phyloP scores from a whole-genome alignment of 2,888 invertebrate genomes.

The Melolontha melolontha region DNA sequence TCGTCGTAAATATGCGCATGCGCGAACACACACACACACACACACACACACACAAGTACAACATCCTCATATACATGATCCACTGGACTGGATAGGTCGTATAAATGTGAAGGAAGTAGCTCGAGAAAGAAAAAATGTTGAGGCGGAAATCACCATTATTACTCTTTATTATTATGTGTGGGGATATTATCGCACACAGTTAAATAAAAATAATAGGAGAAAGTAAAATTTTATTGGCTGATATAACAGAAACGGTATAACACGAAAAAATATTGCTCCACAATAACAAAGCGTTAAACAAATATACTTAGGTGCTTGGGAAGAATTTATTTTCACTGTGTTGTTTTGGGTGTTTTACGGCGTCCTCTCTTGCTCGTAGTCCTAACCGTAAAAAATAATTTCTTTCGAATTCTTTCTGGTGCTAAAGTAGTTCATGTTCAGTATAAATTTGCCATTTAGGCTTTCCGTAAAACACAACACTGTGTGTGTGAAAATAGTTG shows the following conservation, averaged over 20 bases:
- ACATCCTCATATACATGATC: neutral
- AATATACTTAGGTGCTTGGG: neutral
- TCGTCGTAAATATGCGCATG: neutral
- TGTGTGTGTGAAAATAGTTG: too few species aligned
- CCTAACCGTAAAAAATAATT: too few species aligned
- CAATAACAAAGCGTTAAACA: constrained; percentile 2
- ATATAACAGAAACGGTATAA: neutral
- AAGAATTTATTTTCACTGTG: neutral
- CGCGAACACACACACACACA: neutral
- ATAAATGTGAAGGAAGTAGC: neutral
- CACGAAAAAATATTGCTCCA: constrained; percentile 1
- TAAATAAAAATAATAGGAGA: constrained; percentile 20
- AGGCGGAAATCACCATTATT: constrained; percentile 11
- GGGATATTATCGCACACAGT: constrained; percentile 2
- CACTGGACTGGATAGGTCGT: neutral
- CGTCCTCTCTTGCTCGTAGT: too few species aligned
- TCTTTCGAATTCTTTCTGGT: too few species aligned
- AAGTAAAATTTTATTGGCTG: constrained; percentile 19
- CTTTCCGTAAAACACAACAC: too few species aligned
- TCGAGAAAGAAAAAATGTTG: neutral
- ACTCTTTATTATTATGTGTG: constrained; percentile 21
- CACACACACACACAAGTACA: neutral
- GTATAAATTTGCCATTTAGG: too few species aligned
- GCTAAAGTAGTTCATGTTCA: too few species aligned
- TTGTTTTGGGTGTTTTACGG: neutral